Conservation (phyloP, 2,888 invertebrate genomes). For the Sesia apiformis region DNA sequence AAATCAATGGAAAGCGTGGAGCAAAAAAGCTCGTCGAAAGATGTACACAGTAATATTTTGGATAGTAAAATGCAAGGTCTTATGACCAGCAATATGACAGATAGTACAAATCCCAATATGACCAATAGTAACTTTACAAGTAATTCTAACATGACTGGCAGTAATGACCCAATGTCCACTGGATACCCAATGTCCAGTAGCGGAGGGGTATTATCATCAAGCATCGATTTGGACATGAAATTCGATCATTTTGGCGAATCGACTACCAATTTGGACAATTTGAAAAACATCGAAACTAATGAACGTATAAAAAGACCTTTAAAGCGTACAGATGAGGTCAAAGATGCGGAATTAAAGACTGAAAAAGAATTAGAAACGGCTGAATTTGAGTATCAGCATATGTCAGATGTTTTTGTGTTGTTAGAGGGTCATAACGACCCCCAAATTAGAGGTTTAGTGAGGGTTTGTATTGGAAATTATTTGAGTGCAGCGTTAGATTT, state of each 20-base stretch:
- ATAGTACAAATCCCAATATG: slow-evolving; percentile 61
- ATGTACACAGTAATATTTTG: slow-evolving; percentile 48
- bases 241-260: slow-evolving; percentile 78
- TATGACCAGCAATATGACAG: slow-evolving; percentile 43
- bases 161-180: slow-evolving; percentile 50
- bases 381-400: slow-evolving; percentile 69
- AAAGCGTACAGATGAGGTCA: slow-evolving; percentile 33
- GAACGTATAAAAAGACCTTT: slow-evolving; percentile 24
- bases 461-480: slow-evolving; percentile 80
- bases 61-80: slow-evolving; percentile 46
- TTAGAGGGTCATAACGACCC: slow-evolving; percentile 85
- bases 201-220: slow-evolving; percentile 48
- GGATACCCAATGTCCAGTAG: slow-evolving; percentile 64
- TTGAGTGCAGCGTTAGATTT: slow-evolving; percentile 75
- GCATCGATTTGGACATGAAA: slow-evolving; percentile 74
- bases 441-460: slow-evolving; percentile 83
- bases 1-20: slow-evolving; percentile 49
- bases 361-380: slow-evolving; percentile 12
- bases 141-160: slow-evolving; percentile 59
- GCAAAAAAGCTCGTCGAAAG: slow-evolving; percentile 51
- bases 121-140: slow-evolving; percentile 59
- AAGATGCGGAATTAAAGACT: slow-evolving; percentile 25
- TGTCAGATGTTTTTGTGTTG: slow-evolving; percentile 79
- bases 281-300: slow-evolving; percentile 21
- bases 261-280: slow-evolving; percentile 41